Base-by-base conservation (phyloP, 2,113 vertebrate genomes). In the Camelus bactrianus region DNA sequence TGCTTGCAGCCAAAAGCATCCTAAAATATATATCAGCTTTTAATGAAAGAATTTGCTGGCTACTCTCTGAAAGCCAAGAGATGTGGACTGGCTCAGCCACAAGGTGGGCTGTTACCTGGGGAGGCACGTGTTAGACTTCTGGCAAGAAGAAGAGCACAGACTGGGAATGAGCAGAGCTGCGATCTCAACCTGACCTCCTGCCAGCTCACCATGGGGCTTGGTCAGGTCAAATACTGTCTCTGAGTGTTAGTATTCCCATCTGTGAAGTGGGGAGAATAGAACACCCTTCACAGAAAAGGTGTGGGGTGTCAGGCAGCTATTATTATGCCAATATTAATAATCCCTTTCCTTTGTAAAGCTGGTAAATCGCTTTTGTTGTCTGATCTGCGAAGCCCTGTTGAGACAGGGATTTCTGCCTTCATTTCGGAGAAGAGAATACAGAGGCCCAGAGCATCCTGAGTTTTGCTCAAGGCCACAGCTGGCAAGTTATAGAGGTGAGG, bases 21-120 rank as follows among this genome's bases (percentile, higher is more conserved):
- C n/a, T 62, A 72, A 93, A 85, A 84, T 12, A 28, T 7, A 3
- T 2, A 64, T 76, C 20, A n/a, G 28, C 83, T 73, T 70, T 48
- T 88, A 73, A n/a, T 65, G 50, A 50, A 86, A 90, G 35, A 48
- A 48, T 30, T 19, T 46, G 9, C 60, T 32, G 54, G 24, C 64
- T 48, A 1, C 32, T 50, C 14, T 81, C 64, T 72, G 73, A 42
- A 58, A 17, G 1, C 60, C 8, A 8, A 67, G 69, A 58, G 22
- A 5, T 28, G 14, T 9, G 35, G 17, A 54, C 22, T 5, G 17
- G 32, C 56, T 11, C 38, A 79, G 92, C 28, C 17, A 17, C 88
- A 65, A 13, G 54, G 24, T 0, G 4, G 10, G 3, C 26, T 24
- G 19, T 35, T 62, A 48, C 3, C 5, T 3, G 22, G 1, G n/a